Evolutionary conservation across 1,140 invertebrate genomes (phyloP).

Genomic region (Atta cephalotes): DNA sequence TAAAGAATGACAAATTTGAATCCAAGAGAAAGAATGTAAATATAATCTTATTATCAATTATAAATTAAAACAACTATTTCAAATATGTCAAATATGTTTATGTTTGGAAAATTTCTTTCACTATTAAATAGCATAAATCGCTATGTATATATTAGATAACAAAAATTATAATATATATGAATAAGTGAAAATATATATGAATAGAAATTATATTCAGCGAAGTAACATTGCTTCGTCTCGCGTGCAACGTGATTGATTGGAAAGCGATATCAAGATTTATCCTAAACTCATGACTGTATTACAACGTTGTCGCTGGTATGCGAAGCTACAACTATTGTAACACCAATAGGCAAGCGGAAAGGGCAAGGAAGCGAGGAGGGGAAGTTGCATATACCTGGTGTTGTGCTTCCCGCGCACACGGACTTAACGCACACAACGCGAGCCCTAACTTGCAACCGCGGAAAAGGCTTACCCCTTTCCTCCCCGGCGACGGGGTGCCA

Average conservation of each 20-base stretch:
- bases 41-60: background rate
- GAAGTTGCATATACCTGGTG: slow-evolving; percentile 65
- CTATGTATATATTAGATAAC: background rate
- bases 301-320: slow-evolving; percentile 43
- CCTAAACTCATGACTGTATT: slow-evolving; percentile 49
- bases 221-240: background rate
- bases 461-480: slow-evolving; percentile 81
- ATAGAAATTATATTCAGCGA: slow-evolving; percentile 35
- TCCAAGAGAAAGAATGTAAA: background rate
- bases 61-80: background rate
- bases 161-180: slow-evolving; percentile 28
- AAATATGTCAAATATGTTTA: background rate
- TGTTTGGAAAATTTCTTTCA: background rate
- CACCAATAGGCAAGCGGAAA: background rate
- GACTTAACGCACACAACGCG: slow-evolving; percentile 3
- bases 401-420: slow-evolving; percentile 35
- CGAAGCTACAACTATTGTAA: slow-evolving; percentile 50
- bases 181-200: slow-evolving; percentile 32
- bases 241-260: slow-evolving; percentile 35
- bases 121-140: background rate
- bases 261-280: slow-evolving; percentile 58
- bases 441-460: slow-evolving; percentile 63
- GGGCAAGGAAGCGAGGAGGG: slow-evolving; percentile 24
- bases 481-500: slow-evolving; percentile 79
- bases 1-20: background rate